These are phyloP conservation scores for Sceloporus tristichus DNA, from an alignment of 2,113 vertebrate genomes.

Conservation along the genomic window DNA sequence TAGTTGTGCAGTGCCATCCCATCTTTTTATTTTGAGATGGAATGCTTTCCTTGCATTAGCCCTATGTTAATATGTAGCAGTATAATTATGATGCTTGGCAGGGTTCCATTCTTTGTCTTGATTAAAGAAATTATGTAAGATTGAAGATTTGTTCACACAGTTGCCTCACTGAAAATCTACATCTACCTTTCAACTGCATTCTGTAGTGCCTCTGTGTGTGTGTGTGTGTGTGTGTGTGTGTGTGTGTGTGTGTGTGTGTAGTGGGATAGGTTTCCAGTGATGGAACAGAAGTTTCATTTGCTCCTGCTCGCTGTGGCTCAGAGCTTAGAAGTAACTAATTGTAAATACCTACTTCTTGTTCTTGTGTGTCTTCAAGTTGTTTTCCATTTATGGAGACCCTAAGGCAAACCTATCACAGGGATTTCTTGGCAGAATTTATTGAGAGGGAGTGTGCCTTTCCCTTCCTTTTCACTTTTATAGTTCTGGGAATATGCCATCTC, in stretches of 20 bases:
- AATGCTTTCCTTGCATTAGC: background rate
- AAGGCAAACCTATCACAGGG: no score
- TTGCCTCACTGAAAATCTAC: background rate
- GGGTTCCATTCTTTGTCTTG: background rate
- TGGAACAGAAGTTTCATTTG: background rate
- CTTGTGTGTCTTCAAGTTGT: no score
- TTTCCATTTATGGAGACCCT: no score
- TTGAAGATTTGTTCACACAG: background rate
- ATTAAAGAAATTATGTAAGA: background rate
- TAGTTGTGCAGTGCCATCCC: background rate
- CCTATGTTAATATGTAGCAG: background rate
- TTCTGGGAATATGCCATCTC: no score
- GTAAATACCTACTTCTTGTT: background rate
- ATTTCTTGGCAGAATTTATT: no score
- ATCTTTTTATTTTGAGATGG: background rate
- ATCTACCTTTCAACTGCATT: background rate
- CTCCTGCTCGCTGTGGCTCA: background rate
- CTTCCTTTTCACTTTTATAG: no score
- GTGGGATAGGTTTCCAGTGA: background rate
- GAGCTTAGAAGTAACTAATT: background rate
- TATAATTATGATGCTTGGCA: conserved; percentile 1
- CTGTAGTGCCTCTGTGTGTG: background rate
- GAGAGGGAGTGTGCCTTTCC: no score
- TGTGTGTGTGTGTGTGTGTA: no score
- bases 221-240: no score